Percentiles rank a stretch among this genome's conserved stretches.
phyloP scores from a whole-genome alignment of 2,888 invertebrate species.

The Theodoxus fluviatilis region DNA sequence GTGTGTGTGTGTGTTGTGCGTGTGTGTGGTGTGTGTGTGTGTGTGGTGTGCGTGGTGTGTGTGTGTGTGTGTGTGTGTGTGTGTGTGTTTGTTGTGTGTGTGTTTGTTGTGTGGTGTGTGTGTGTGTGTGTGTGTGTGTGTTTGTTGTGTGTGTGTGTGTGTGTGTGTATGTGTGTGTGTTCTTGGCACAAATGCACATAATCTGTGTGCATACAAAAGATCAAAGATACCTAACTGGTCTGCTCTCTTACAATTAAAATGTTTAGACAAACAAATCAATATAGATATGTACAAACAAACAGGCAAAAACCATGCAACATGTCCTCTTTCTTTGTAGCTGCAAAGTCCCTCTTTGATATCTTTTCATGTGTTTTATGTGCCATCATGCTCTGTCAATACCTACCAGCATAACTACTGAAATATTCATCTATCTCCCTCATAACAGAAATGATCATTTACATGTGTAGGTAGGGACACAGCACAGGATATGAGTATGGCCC shows the following conservation, averaged over 20 bases:
- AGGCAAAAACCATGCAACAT: too few relatives aligned
- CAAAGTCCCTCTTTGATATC: too few relatives aligned
- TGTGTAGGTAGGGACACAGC: too few relatives aligned
- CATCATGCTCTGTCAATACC: too few relatives aligned
- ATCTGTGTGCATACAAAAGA: neutral
- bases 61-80: conserved; percentile 15
- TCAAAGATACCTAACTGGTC: too few relatives aligned
- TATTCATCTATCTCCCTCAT: too few relatives aligned
- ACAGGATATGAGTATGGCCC: too few relatives aligned
- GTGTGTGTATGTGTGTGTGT: neutral
- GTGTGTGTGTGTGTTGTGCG: neutral
- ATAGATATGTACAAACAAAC: neutral
- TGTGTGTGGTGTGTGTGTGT: neutral
- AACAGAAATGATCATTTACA: too few relatives aligned
- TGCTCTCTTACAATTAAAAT: too few relatives aligned
- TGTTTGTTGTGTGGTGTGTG: neutral
- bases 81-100: conserved; percentile 10
- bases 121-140: conserved; percentile 14
- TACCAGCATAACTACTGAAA: too few relatives aligned
- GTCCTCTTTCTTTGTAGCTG: too few relatives aligned
- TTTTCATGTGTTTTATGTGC: too few relatives aligned
- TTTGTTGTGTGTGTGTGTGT: conserved; percentile 3
- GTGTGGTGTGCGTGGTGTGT: conserved; percentile 8
- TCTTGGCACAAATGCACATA: neutral
- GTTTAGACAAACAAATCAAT: neutral